Conservation (phyloP, 2,888 invertebrate species). For the Ferrisia virgata region DNA sequence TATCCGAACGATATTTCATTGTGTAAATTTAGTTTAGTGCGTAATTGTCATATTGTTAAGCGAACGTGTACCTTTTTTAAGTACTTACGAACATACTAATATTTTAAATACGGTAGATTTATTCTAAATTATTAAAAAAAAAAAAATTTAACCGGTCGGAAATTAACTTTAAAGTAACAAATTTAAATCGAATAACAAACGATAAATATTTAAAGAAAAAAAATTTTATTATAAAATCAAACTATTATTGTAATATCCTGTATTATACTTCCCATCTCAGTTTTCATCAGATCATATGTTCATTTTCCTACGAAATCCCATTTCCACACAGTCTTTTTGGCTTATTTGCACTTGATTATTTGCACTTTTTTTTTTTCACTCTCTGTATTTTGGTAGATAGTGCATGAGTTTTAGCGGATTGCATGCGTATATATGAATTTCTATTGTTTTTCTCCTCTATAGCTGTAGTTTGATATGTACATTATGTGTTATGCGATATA, state of each 20-base stretch:
- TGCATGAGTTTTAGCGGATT: background rate
- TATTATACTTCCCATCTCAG: background rate
- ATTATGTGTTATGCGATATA: background rate
- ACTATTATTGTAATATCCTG: slow-evolving; percentile 7
- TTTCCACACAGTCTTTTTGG: slow-evolving; percentile 31
- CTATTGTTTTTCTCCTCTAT: background rate
- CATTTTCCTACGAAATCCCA: background rate
- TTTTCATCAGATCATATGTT: background rate
- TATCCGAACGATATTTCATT: background rate
- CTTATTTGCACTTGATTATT: slow-evolving; percentile 20
- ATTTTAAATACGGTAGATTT: background rate
- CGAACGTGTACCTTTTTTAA: background rate
- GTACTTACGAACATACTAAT: too few species aligned
- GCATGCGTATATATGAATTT: background rate
- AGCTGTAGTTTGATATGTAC: background rate
- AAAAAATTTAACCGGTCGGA: background rate
- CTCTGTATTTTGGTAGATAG: background rate
- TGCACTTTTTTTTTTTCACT: slow-evolving; percentile 1
- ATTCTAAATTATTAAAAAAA: background rate
- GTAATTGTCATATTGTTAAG: background rate
- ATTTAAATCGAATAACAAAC: background rate
- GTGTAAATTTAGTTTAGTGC: background rate
- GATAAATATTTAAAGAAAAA: background rate
- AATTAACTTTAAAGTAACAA: background rate
- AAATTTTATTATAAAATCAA: background rate